A percentile compares a stretch with the other conserved stretches of the same genome.
Evolutionary conservation across 2,113 vertebrate genomes (phyloP).

Genomic region (Camelus bactrianus): DNA sequence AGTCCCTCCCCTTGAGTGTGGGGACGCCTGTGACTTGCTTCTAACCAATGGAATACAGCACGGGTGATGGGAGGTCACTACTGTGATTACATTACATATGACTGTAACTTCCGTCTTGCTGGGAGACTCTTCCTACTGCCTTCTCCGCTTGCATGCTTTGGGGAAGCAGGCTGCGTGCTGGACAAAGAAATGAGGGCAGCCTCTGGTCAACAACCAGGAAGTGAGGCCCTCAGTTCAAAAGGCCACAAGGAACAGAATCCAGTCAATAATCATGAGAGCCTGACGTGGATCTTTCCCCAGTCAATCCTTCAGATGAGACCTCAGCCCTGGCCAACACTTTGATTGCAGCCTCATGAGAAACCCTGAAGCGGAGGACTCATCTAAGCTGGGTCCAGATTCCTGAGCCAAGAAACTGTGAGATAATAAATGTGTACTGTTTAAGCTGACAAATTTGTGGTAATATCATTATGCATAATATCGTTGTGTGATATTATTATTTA

Average conservation of each 20-base stretch:
- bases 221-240: neutral
- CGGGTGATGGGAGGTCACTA: neutral
- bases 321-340: neutral
- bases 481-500: neutral
- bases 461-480: neutral
- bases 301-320: neutral
- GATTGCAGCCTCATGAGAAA: neutral
- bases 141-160: neutral
- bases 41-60: neutral
- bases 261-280: neutral
- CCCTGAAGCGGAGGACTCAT: no score
- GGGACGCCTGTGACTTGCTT: neutral
- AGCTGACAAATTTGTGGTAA: neutral
- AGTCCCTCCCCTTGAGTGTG: neutral
- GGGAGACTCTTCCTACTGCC: neutral
- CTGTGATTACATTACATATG: neutral
- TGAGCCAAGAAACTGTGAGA: no score
- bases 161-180: neutral
- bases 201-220: neutral
- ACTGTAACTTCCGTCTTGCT: neutral
- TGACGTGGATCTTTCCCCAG: neutral
- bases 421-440: no score
- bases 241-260: neutral
- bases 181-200: neutral
- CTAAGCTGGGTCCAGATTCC: no score